Evolutionary conservation across 2,113 vertebrate species (phyloP).

Genomic region (Tursiops truncatus): DNA sequence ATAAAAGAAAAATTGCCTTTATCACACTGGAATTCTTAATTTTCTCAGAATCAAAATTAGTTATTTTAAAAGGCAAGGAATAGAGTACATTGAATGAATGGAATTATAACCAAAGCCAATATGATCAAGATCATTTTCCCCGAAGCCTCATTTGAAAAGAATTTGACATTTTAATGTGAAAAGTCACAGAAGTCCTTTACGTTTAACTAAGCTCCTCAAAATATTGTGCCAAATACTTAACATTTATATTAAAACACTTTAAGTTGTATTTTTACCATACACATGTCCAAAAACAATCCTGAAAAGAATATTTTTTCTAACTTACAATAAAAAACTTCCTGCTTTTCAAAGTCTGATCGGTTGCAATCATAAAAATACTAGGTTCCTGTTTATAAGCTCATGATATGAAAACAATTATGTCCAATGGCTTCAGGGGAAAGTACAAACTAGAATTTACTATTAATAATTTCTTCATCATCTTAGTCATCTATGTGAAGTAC

Average conservation of each 20-base stretch:
- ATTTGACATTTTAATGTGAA: constrained; percentile 68
- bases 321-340: not conserved
- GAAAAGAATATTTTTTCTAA: constrained; percentile 54
- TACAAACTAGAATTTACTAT: too few species aligned
- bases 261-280: constrained; percentile 30
- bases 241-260: constrained; percentile 56
- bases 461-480: not conserved
- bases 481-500: constrained; percentile 4
- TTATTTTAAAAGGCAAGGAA: constrained; percentile 26
- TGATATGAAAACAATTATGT: constrained; percentile 11
- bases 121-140: constrained; percentile 36
- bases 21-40: constrained; percentile 45
- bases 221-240: constrained; percentile 64
- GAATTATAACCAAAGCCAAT: constrained; percentile 50
- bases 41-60: constrained; percentile 58
- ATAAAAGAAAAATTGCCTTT: constrained; percentile 41
- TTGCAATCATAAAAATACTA: constrained; percentile 32
- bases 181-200: constrained; percentile 48
- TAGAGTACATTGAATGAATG: constrained; percentile 15
- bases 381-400: not conserved
- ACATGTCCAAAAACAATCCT: constrained; percentile 19
- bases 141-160: constrained; percentile 52
- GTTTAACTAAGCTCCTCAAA: constrained; percentile 66
- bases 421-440: not conserved
- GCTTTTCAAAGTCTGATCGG: constrained; percentile 36